These are phyloP conservation scores for Adineta ricciae DNA, from an alignment of 2,888 invertebrate species.

Conservation along the genomic window DNA sequence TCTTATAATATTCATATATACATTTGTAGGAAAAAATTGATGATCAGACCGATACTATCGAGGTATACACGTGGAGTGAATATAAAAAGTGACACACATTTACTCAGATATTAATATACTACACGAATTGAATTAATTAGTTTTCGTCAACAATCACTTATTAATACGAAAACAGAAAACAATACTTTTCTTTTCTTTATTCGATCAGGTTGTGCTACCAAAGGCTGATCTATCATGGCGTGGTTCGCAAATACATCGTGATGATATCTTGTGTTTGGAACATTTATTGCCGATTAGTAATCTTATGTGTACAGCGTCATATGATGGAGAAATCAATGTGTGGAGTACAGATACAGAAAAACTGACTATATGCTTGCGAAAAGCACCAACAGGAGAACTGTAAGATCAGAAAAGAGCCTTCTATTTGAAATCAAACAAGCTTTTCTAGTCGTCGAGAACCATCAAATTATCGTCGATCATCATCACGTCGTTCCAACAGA, in stretches of 20 bases:
- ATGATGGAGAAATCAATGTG: constrained; percentile 46
- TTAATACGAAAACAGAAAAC: constrained; percentile 37
- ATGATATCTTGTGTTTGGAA: constrained; percentile 46
- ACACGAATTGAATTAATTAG: neutral
- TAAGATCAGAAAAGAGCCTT: too few relatives aligned
- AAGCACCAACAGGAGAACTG: constrained; percentile 40
- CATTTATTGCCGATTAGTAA: constrained; percentile 52
- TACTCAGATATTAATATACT: neutral
- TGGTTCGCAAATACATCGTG: constrained; percentile 46
- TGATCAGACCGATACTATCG: neutral
- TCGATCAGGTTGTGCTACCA: constrained; percentile 11
- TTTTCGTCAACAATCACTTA: constrained; percentile 40
- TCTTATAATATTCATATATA: neutral
- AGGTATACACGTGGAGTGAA: neutral
- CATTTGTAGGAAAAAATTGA: constrained; percentile 4
- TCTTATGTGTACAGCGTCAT: constrained; percentile 58
- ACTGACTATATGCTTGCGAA: constrained; percentile 41
- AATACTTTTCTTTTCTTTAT: constrained; percentile 34
- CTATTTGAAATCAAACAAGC: too few relatives aligned
- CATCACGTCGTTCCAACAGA: neutral
- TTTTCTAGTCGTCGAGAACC: neutral
- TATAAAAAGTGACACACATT: neutral
- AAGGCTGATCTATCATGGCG: constrained; percentile 39
- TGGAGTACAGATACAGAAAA: constrained; percentile 48
- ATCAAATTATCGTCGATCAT: constrained; percentile 14